A percentile compares a stretch with the other conserved stretches of the same genome.
phyloP scores from a whole-genome alignment of 1,140 invertebrate species.

The Cydia splendana region DNA sequence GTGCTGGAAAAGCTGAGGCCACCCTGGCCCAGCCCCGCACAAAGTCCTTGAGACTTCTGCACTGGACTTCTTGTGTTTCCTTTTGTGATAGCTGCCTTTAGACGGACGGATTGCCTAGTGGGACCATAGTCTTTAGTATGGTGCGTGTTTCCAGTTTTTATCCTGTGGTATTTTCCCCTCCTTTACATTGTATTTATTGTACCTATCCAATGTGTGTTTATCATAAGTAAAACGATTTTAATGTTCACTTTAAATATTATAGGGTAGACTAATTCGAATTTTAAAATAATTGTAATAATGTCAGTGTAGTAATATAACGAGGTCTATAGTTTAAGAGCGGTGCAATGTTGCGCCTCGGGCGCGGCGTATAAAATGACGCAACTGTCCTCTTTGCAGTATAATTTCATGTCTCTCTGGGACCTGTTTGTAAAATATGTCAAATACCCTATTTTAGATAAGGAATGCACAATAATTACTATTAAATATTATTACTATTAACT shows the following conservation, averaged over 20 bases:
- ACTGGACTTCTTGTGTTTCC: constrained; percentile 43
- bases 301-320: background rate
- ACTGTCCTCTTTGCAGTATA: too few relatives aligned
- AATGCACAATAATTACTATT: constrained; percentile 66
- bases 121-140: constrained; percentile 68
- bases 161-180: constrained; percentile 35
- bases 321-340: too few relatives aligned
- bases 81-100: constrained; percentile 48
- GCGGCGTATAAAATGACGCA: background rate
- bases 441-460: constrained; percentile 46
- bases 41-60: constrained; percentile 59
- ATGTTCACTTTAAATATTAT: constrained; percentile 49
- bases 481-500: constrained; percentile 44
- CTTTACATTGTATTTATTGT: constrained; percentile 47
- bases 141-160: constrained; percentile 50
- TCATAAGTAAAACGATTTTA: constrained; percentile 40
- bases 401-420: constrained; percentile 6
- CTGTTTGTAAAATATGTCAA: constrained; percentile 17
- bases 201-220: constrained; percentile 57
- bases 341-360: background rate
- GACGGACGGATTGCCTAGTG: constrained; percentile 66
- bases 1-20: constrained; percentile 74
- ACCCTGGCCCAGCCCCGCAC: constrained; percentile 64
- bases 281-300: constrained; percentile 5
- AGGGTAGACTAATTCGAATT: constrained; percentile 10